phyloP scores from a whole-genome alignment of 2,888 invertebrate species.

The Cerceris ruficornis region DNA sequence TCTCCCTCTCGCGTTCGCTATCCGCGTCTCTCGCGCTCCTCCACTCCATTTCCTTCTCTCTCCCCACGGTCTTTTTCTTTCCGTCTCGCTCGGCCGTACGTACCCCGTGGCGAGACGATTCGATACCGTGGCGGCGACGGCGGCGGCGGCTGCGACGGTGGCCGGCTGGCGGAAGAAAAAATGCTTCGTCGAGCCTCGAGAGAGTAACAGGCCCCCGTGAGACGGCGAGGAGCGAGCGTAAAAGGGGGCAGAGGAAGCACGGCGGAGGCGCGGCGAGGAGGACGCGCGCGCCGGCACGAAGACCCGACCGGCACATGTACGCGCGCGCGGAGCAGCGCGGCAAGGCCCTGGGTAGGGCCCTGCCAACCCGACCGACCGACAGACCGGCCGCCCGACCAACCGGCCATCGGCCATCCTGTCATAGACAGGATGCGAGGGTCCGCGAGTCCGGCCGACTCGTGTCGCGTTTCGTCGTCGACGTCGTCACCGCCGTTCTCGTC shows the following conservation, averaged over 20 bases:
- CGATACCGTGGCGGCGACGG: slow-evolving; percentile 64
- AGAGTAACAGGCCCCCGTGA: slow-evolving; percentile 78
- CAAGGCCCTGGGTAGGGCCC: slow-evolving; percentile 68
- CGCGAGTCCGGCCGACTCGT: slow-evolving; percentile 72
- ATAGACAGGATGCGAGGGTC: slow-evolving; percentile 81
- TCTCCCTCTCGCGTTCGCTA: slow-evolving; percentile 6
- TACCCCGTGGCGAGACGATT: slow-evolving; percentile 64
- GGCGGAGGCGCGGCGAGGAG: slow-evolving; percentile 25
- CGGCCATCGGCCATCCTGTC: slow-evolving; percentile 79
- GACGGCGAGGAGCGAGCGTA: slow-evolving; percentile 63
- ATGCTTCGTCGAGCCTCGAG: slow-evolving; percentile 55
- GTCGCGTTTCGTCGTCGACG: slow-evolving; percentile 35
- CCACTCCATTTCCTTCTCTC: slow-evolving; percentile 2
- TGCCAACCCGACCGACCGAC: slow-evolving; percentile 58
- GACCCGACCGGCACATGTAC: slow-evolving; percentile 47
- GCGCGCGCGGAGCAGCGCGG: slow-evolving; percentile 10
- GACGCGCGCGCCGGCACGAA: slow-evolving; percentile 49
- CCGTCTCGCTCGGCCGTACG: slow-evolving; percentile 34
- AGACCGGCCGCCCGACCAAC: slow-evolving; percentile 53
- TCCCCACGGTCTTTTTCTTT: slow-evolving; percentile 23
- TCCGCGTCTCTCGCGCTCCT: slow-evolving; percentile 1
- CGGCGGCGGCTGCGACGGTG: slow-evolving; percentile 35
- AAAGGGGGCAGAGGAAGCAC: slow-evolving; percentile 43
- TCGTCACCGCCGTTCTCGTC: slow-evolving; percentile 24
- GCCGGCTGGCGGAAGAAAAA: slow-evolving; percentile 67